Conservation (phyloP, 1,140 invertebrate species). For the Harpegnathos saltator region DNA sequence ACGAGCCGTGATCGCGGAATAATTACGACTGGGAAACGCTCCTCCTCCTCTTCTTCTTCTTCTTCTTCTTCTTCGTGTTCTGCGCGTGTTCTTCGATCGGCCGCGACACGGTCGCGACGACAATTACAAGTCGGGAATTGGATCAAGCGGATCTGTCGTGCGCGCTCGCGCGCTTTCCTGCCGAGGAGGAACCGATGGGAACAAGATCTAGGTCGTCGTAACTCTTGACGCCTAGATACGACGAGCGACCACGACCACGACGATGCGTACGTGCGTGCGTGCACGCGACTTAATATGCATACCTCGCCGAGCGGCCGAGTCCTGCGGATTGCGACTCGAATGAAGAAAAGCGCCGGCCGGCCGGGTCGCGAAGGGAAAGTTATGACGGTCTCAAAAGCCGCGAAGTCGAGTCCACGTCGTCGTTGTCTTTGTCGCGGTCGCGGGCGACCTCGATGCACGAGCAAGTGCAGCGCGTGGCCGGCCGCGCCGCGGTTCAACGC, state of each 20-base stretch:
- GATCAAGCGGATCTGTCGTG: background rate
- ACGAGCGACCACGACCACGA: background rate
- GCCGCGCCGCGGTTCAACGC: slow-evolving; percentile 17
- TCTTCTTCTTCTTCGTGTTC: too few species aligned
- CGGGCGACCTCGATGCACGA: slow-evolving; percentile 46
- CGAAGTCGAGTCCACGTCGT: background rate
- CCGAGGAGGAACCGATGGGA: background rate
- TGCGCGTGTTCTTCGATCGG: background rate
- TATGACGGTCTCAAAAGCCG: slow-evolving; percentile 58
- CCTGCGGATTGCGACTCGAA: slow-evolving; percentile 51
- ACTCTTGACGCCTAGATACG: slow-evolving; percentile 60
- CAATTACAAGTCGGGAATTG: slow-evolving; percentile 2
- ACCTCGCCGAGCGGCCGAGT: slow-evolving; percentile 38
- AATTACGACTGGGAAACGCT: background rate
- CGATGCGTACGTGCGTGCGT: background rate
- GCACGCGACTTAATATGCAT: slow-evolving; percentile 67
- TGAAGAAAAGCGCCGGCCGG: slow-evolving; percentile 58
- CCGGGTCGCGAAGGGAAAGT: slow-evolving; percentile 65
- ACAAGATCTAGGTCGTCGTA: slow-evolving; percentile 63
- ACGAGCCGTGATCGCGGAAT: background rate
- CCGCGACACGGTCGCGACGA: background rate
- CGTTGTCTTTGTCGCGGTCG: slow-evolving; percentile 5
- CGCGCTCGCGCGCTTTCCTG: slow-evolving; percentile 38
- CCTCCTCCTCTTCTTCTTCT: background rate
- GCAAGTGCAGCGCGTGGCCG: slow-evolving; percentile 16